Percentiles rank a stretch among this genome's conserved stretches.
Conservation (phyloP, 2,113 vertebrate genomes). For the Forbesichthys agassizii region DNA sequence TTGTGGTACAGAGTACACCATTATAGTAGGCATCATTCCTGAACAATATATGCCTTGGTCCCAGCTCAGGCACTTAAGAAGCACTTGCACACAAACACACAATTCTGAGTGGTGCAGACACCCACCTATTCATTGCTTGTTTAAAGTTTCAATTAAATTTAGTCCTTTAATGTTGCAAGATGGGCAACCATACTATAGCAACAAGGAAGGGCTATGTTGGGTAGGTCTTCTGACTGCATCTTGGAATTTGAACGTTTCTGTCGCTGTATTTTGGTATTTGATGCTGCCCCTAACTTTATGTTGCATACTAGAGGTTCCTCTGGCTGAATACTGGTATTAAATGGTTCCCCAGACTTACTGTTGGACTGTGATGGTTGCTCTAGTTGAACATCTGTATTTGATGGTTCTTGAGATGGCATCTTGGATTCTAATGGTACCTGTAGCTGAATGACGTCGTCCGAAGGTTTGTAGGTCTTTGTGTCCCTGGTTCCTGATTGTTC, state of each 20-base stretch:
- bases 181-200: too few relatives aligned
- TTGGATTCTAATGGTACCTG: not conserved
- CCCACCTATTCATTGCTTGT: too few relatives aligned
- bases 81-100: too few relatives aligned
- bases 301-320: not conserved
- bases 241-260: constrained; percentile 1
- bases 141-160: too few relatives aligned
- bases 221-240: not conserved
- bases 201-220: not conserved
- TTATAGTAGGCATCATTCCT: too few relatives aligned
- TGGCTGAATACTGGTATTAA: not conserved
- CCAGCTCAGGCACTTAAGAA: too few relatives aligned
- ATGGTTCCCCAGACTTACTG: not conserved
- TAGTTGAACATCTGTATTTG: not conserved
- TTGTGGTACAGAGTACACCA: too few relatives aligned
- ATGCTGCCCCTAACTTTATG: not conserved
- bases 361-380: not conserved
- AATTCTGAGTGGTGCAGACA: too few relatives aligned
- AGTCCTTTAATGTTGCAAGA: too few relatives aligned
- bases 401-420: not conserved
- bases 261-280: not conserved
- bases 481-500: not conserved
- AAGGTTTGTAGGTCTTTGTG: not conserved
- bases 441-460: not conserved
- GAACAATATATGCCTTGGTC: too few relatives aligned